Conservation (phyloP, 1,140 invertebrate genomes). For the Drosophila lowei region DNA sequence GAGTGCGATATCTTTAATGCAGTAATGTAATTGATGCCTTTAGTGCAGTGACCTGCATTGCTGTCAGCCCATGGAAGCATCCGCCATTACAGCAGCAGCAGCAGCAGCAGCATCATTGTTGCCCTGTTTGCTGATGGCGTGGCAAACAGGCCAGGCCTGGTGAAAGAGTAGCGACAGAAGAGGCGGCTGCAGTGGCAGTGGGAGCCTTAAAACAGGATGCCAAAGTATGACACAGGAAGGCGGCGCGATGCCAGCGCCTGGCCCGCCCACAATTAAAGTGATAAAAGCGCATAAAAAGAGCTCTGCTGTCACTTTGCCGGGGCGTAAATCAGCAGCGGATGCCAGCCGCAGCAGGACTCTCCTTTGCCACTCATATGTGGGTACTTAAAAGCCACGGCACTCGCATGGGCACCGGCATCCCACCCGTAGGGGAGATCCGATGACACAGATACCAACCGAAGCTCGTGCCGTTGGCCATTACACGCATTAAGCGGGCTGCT, state of each 20-base stretch:
- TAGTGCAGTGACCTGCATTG: slow-evolving; percentile 66
- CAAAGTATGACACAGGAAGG: slow-evolving; percentile 50
- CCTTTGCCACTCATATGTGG: slow-evolving; percentile 2
- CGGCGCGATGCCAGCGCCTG: slow-evolving; percentile 19
- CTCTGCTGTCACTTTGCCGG: slow-evolving; percentile 54
- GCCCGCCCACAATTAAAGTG: slow-evolving; percentile 68
- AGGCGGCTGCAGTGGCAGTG: slow-evolving; percentile 2
- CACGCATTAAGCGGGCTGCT: slow-evolving; percentile 12
- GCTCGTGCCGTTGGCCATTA: slow-evolving; percentile 2
- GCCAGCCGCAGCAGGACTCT: slow-evolving; percentile 18
- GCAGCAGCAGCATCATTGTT: slow-evolving; percentile 40
- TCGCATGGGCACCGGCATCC: slow-evolving; percentile 21
- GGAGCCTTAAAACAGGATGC: slow-evolving; percentile 33
- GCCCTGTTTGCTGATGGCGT: slow-evolving; percentile 40
- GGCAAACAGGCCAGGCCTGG: slow-evolving; percentile 41
- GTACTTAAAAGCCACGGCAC: slow-evolving; percentile 63
- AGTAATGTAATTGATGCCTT: slow-evolving; percentile 44
- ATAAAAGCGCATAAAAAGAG: slow-evolving; percentile 65
- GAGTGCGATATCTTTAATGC: slow-evolving; percentile 37
- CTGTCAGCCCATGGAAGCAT: slow-evolving; percentile 39
- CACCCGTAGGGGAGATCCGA: slow-evolving; percentile 22
- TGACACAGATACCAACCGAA: slow-evolving; percentile 63
- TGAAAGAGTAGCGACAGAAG: slow-evolving; percentile 49
- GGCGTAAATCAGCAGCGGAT: slow-evolving; percentile 64
- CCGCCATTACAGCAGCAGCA: slow-evolving; percentile 2